A percentile compares a stretch with the other conserved stretches of the same genome.
Conservation (phyloP, 2,888 invertebrate species). For the Pachycephus smyrnensis region DNA sequence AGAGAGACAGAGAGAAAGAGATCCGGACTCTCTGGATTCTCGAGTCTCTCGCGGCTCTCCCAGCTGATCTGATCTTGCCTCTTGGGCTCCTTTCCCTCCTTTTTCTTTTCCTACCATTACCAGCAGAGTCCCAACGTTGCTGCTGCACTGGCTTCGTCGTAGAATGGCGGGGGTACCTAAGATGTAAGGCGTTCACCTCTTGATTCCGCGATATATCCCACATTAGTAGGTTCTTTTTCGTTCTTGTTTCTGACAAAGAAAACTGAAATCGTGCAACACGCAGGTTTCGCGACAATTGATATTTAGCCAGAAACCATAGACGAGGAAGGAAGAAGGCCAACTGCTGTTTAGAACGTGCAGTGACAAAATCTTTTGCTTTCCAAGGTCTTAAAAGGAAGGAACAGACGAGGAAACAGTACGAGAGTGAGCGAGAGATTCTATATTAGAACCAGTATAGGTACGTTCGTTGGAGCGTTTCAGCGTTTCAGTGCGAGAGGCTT, state of each 20-base stretch:
- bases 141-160: background rate
- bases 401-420: background rate
- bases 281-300: background rate
- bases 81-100: background rate
- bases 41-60: background rate
- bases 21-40: background rate
- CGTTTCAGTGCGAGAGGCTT: background rate
- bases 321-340: background rate
- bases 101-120: background rate
- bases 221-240: background rate
- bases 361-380: background rate
- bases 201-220: background rate
- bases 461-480: background rate
- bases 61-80: background rate
- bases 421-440: constrained; percentile 14
- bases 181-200: background rate
- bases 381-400: background rate
- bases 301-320: background rate
- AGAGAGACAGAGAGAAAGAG: background rate
- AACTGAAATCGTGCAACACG: background rate
- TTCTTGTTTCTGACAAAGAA: background rate
- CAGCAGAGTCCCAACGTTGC: background rate
- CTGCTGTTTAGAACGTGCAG: background rate
- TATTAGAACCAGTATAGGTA: background rate
- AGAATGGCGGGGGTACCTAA: background rate